Evolutionary conservation across 2,888 invertebrate species (phyloP), one percentile per base, ranked within the genome.

Genomic region (Leuctra nigra): DNA sequence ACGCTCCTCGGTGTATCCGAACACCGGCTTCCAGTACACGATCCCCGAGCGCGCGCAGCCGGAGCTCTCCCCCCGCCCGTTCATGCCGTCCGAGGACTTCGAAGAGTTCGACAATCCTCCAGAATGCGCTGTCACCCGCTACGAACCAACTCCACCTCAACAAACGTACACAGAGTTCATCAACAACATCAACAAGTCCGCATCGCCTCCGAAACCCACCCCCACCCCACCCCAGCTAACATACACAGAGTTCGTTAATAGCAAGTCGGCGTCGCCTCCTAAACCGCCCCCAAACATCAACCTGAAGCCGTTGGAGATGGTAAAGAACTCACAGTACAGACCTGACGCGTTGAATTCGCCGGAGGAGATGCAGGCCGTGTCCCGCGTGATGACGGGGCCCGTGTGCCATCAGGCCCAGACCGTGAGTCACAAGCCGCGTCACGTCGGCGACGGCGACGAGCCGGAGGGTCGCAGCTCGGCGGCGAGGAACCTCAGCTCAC

Each of bases 371-470:
- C 64, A 66, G 7, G 81, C 85, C 59, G 81, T 84, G 59, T 77
- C 77, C 50, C 82, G 80, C 66, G 86, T 87, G n/a, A 87, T 87
- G 87, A 76, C 79, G 52, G 86, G 83, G 0, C 86, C 87, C 0
- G 80, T 84, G 58, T 78, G 82, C 58, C 87, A 87, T 66, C 80
- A 83, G 61, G 88, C 87, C 33, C 82, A 85, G 14, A 81, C 83
- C 16, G 75, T 62, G 22, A 61, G 60, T 38, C 54, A 63, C 18
- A 58, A 53, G 39, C 58, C 59, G 29, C 55, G 56, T 14, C 62
- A 59, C 41, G 69, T 50, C 71, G 73, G 38, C 25, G 61, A 61
- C 29, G 53, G 33, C 29, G 57, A 62, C n/a, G 62, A 58, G 39
- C 54, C 57, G 24, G 50, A 7, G n/a, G 59, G 58, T 2, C 58